These are phyloP conservation scores for Cheilosia impressa DNA, from an alignment of 2,888 invertebrate genomes.

Conservation along the genomic window DNA sequence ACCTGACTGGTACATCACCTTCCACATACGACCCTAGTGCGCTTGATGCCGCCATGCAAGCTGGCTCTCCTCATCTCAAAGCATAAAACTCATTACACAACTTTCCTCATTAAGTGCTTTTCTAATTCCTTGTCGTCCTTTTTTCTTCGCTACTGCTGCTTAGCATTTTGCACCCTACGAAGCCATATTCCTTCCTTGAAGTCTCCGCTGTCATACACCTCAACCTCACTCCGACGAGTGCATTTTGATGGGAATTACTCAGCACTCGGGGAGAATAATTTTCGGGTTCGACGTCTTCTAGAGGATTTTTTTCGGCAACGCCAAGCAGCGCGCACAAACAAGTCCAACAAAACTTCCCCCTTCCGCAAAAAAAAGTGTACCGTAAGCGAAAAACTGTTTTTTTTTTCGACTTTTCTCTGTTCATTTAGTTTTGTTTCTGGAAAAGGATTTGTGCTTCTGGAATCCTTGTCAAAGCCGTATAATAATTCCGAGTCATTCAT, in stretches of 20 bases:
- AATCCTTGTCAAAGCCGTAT: conserved; percentile 72
- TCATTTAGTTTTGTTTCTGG: conserved; percentile 63
- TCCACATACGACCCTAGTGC: conserved; percentile 19
- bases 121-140: conserved; percentile 63
- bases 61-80: conserved; percentile 27
- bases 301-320: conserved; percentile 74
- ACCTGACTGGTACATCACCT: conserved; percentile 51
- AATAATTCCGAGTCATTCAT: conserved; percentile 73
- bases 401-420: conserved; percentile 52
- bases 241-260: conserved; percentile 75
- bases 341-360: conserved; percentile 60
- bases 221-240: conserved; percentile 57
- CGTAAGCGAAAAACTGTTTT: conserved; percentile 56
- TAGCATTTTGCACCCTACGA: conserved; percentile 48
- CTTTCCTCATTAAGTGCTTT: conserved; percentile 75
- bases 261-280: conserved; percentile 74
- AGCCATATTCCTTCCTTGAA: conserved; percentile 54
- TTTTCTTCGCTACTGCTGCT: conserved; percentile 19
- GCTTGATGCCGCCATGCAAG: conserved; percentile 15
- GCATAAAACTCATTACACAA: conserved; percentile 73
- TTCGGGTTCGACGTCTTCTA: conserved; percentile 79
- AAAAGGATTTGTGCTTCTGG: conserved; percentile 65
- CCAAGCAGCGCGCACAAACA: conserved; percentile 42
- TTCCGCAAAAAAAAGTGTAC: conserved; percentile 19
- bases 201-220: conserved; percentile 56